Evolutionary conservation across 1,140 invertebrate species (phyloP).

Genomic region (Delia radicum): DNA sequence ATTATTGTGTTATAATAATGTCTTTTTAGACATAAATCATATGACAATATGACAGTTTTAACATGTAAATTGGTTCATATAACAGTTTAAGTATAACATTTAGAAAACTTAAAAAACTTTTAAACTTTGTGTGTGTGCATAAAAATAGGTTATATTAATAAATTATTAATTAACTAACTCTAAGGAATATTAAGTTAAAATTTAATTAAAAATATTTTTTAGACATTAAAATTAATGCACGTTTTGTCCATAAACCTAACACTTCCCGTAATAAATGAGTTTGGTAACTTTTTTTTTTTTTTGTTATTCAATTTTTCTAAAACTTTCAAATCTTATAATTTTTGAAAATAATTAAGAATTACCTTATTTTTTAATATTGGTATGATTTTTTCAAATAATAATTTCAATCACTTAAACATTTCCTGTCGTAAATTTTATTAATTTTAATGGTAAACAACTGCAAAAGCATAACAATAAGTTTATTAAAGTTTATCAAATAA

Average conservation of each 20-base stretch:
- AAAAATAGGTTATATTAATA: conserved; percentile 18
- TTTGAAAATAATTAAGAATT: background rate
- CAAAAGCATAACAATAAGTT: conserved; percentile 11
- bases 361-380: background rate
- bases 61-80: conserved; percentile 17
- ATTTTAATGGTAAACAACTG: conserved; percentile 10
- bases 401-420: conserved; percentile 20
- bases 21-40: conserved; percentile 20
- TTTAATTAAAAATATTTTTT: background rate
- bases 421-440: conserved; percentile 20
- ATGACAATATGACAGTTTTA: conserved; percentile 7
- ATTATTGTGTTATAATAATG: conserved; percentile 23
- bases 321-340: background rate
- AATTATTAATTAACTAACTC: background rate
- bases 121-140: no score
- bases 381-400: conserved; percentile 14
- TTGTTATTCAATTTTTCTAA: background rate
- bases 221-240: background rate
- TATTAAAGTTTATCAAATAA: no score
- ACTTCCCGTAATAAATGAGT: conserved; percentile 21
- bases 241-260: conserved; percentile 4
- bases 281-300: background rate
- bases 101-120: no score
- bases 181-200: background rate
- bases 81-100: background rate